A percentile compares a stretch with the other conserved stretches of the same genome.
These are phyloP conservation scores for Xanthorhoe designata DNA, from an alignment of 2,888 invertebrate species.

Conservation along the genomic window DNA sequence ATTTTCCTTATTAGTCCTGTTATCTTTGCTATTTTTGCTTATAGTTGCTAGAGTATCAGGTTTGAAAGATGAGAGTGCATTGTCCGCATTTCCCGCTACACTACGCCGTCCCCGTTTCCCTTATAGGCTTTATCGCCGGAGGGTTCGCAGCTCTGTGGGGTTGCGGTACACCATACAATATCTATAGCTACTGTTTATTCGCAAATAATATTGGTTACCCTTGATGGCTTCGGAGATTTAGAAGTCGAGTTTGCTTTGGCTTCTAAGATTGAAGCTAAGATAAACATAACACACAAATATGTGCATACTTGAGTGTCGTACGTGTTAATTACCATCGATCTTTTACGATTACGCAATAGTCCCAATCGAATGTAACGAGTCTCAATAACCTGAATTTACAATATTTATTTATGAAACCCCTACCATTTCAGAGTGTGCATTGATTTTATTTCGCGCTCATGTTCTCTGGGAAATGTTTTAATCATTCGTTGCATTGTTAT, in stretches of 20 bases:
- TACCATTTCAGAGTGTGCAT: slow-evolving; percentile 12
- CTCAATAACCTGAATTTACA: background rate
- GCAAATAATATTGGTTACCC: background rate
- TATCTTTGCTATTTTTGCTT: slow-evolving; percentile 2
- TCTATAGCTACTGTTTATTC: background rate
- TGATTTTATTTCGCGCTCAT: slow-evolving; percentile 7
- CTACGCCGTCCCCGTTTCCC: slow-evolving; percentile 13
- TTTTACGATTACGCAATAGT: background rate
- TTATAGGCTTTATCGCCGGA: slow-evolving; percentile 12
- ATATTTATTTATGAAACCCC: background rate
- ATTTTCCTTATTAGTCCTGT: background rate
- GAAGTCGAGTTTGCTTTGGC: background rate
- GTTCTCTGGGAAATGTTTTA: slow-evolving; percentile 6
- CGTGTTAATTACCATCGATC: background rate
- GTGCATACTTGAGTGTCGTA: background rate
- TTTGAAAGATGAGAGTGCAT: slow-evolving; percentile 19
- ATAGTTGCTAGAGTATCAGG: slow-evolving; percentile 2
- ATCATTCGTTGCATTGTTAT: slow-evolving; percentile 13
- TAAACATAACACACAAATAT: no score
- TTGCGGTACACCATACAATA: slow-evolving; percentile 6
- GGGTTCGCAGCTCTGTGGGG: background rate
- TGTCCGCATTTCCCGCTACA: slow-evolving; percentile 16
- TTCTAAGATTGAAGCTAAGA: background rate
- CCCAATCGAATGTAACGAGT: background rate
- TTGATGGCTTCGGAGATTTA: slow-evolving; percentile 13